These are phyloP conservation scores for Amphipoea lucens DNA, from an alignment of 2,888 invertebrate genomes.

Conservation along the genomic window DNA sequence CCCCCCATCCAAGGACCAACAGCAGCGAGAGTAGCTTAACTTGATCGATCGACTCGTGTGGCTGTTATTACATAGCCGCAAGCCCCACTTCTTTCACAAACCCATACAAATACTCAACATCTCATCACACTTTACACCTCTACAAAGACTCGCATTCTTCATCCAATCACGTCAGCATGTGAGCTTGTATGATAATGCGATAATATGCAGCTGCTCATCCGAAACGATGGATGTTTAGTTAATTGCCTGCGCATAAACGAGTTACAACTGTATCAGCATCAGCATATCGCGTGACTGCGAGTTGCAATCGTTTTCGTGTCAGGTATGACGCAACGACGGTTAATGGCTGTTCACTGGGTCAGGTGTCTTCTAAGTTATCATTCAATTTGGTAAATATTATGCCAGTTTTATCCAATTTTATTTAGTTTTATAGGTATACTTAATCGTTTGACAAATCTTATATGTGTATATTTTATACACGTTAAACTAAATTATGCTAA, in stretches of 20 bases:
- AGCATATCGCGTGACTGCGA: slow-evolving; percentile 49
- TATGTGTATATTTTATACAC: not conserved
- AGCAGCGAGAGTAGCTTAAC: not conserved
- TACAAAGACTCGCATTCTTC: slow-evolving; percentile 38
- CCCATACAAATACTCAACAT: not conserved
- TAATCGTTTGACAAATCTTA: not conserved
- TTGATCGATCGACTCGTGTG: not conserved
- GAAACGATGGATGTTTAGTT: slow-evolving; percentile 25
- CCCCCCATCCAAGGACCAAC: not conserved
- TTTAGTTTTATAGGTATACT: not conserved
- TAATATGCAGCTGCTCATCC: slow-evolving; percentile 43
- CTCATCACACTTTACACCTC: not conserved
- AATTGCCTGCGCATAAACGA: slow-evolving; percentile 27
- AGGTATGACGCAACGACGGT: slow-evolving; percentile 46
- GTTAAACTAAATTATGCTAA: not conserved
- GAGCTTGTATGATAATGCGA: slow-evolving; percentile 31
- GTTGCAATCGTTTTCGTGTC: slow-evolving; percentile 49
- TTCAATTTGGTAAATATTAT: slow-evolving; percentile 9
- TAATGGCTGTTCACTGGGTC: slow-evolving; percentile 43
- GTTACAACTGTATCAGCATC: slow-evolving; percentile 41
- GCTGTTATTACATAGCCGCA: not conserved
- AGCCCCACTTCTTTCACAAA: not conserved
- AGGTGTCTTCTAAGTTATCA: slow-evolving; percentile 36
- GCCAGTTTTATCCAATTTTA: not conserved
- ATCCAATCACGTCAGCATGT: slow-evolving; percentile 24